Percentiles rank a stretch among this genome's conserved stretches.
These are phyloP conservation scores for Nasonia giraulti DNA, from an alignment of 1,140 invertebrate genomes.

Conservation along the genomic window DNA sequence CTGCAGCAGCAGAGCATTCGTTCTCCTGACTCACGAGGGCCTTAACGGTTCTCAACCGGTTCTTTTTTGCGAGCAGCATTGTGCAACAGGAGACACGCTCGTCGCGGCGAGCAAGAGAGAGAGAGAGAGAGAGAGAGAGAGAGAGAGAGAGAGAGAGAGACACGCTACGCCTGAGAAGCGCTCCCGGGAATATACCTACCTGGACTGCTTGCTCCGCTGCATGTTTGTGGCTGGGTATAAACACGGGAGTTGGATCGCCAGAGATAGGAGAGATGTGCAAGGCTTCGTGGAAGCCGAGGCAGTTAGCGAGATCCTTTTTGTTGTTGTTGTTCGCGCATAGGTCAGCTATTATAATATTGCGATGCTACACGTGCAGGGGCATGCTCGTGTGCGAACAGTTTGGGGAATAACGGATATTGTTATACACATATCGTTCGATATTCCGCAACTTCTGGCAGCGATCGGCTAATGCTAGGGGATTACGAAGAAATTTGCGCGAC, in stretches of 20 bases:
- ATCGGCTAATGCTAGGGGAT: too few relatives aligned
- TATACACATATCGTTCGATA: too few relatives aligned
- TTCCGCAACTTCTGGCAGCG: too few relatives aligned
- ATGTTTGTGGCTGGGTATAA: not conserved
- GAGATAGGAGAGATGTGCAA: not conserved
- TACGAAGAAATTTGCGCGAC: too few relatives aligned
- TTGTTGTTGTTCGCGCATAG: not conserved
- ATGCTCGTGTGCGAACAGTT: too few relatives aligned
- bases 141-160: conserved; percentile 2
- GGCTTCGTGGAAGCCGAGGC: not conserved
- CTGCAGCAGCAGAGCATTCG: not conserved
- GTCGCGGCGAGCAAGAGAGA: conserved; percentile 41
- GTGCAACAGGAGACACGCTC: conserved; percentile 61
- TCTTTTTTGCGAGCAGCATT: conserved; percentile 51
- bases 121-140: not conserved
- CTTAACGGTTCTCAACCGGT: conserved; percentile 50
- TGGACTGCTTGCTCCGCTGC: not conserved
- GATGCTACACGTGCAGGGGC: not conserved
- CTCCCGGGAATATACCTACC: conserved; percentile 19
- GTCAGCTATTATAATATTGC: not conserved
- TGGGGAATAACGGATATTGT: too few relatives aligned
- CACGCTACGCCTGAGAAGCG: conserved; percentile 9
- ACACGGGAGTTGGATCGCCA: not conserved
- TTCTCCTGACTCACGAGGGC: not conserved
- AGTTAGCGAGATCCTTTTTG: not conserved